These are phyloP conservation scores for Arrhopalites spinosus DNA, from an alignment of 2,888 invertebrate genomes.

Conservation along the genomic window DNA sequence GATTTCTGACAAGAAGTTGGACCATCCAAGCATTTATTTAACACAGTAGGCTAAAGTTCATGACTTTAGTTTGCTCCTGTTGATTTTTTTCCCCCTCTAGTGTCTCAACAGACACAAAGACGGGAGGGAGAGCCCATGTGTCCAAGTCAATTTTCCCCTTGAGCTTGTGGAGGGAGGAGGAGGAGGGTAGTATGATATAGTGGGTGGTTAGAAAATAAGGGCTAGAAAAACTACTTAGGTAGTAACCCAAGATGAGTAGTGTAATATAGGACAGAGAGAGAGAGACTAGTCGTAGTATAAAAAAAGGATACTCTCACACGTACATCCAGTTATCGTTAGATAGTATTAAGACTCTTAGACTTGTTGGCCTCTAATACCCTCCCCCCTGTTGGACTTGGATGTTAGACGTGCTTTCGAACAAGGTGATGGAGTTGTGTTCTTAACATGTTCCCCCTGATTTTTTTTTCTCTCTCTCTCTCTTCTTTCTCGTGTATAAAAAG, in stretches of 20 bases:
- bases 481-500: too few species aligned
- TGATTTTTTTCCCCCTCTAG: constrained; percentile 10
- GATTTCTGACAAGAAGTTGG: constrained; percentile 1
- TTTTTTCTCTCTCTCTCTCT: too few species aligned
- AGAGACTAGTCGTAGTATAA: neutral
- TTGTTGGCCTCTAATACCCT: neutral
- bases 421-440: too few species aligned
- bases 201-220: too few species aligned
- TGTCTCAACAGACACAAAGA: neutral
- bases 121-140: neutral
- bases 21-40: constrained; percentile 10
- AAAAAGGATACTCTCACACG: neutral
- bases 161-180: neutral
- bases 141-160: constrained; percentile 15
- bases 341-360: neutral
- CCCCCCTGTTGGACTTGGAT: neutral
- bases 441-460: too few species aligned
- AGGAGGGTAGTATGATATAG: too few species aligned
- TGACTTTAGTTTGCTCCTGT: constrained; percentile 14
- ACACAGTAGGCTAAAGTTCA: neutral
- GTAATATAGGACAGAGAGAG: too few species aligned
- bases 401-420: neutral
- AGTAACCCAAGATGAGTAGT: too few species aligned
- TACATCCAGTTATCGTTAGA: neutral
- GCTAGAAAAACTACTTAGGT: too few species aligned